Conservation (phyloP, 2,113 vertebrate genomes). For the Xiphophorus hellerii region DNA sequence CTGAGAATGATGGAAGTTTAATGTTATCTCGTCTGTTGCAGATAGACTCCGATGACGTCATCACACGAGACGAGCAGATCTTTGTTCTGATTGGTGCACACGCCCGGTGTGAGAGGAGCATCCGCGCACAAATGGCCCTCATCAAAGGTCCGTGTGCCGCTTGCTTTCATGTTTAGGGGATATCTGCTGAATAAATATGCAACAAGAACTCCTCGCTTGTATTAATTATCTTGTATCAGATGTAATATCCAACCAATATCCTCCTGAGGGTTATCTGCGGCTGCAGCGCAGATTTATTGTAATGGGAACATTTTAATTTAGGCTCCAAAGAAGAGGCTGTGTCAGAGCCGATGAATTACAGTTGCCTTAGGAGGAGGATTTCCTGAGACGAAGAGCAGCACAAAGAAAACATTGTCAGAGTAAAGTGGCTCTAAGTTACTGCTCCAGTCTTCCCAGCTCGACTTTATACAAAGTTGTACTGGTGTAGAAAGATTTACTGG, state of each 20-base stretch:
- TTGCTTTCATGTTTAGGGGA: neutral
- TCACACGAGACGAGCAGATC: conserved; percentile 91
- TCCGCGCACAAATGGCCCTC: conserved; percentile 75
- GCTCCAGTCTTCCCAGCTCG: no score
- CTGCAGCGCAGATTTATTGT: conserved; percentile 17
- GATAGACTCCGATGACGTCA: conserved; percentile 91
- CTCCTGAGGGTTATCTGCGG: conserved; percentile 37
- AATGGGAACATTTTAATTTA: conserved; percentile 19
- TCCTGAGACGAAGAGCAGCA: neutral
- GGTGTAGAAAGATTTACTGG: no score
- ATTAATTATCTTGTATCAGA: conserved; percentile 54
- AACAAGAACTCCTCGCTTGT: conserved; percentile 23
- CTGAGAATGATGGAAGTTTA: no score
- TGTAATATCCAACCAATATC: conserved; percentile 57
- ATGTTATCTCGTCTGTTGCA: conserved; percentile 38
- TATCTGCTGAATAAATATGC: conserved; percentile 18
- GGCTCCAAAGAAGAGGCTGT: conserved; percentile 14
- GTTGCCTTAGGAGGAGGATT: conserved; percentile 3
- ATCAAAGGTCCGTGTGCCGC: conserved; percentile 75
- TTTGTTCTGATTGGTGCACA: conserved; percentile 87
- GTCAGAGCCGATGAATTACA: conserved; percentile 13
- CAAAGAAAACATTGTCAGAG: neutral
- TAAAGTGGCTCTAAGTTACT: no score
- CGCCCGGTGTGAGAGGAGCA: conserved; percentile 82
- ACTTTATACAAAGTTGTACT: no score